These are phyloP conservation scores for Nasonia vitripennis DNA, from an alignment of 1,140 invertebrate species.

Conservation along the genomic window DNA sequence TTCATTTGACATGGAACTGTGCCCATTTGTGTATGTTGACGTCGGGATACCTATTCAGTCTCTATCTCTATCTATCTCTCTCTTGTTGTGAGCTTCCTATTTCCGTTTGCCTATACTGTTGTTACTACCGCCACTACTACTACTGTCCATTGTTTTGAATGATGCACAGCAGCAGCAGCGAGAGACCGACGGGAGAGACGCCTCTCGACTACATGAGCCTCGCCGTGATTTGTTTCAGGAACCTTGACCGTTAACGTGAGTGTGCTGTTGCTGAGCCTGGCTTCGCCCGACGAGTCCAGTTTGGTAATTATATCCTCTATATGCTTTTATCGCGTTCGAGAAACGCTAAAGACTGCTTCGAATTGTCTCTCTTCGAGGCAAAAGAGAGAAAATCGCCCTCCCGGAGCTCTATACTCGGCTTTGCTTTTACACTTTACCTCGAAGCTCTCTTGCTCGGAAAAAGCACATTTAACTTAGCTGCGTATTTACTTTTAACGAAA, in stretches of 20 bases:
- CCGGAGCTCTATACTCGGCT: too few relatives aligned
- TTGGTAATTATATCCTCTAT: conserved; percentile 82
- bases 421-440: too few relatives aligned
- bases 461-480: background rate
- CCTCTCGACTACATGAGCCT: background rate
- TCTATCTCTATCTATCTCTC: conserved; percentile 40
- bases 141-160: conserved; percentile 21
- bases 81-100: conserved; percentile 36
- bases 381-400: background rate
- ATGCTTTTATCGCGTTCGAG: too few relatives aligned
- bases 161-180: background rate
- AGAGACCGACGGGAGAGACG: background rate
- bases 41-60: background rate
- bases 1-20: background rate
- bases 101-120: conserved; percentile 10
- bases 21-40: background rate
- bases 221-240: conserved; percentile 79
- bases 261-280: conserved; percentile 92
- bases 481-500: background rate
- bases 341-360: too few relatives aligned
- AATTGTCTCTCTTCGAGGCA: too few relatives aligned
- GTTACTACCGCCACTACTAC: background rate
- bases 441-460: background rate
- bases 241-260: conserved; percentile 94
- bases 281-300: conserved; percentile 95